Evolutionary conservation across 2,888 invertebrate species (phyloP).

Genomic region (Terebella lapidaria): DNA sequence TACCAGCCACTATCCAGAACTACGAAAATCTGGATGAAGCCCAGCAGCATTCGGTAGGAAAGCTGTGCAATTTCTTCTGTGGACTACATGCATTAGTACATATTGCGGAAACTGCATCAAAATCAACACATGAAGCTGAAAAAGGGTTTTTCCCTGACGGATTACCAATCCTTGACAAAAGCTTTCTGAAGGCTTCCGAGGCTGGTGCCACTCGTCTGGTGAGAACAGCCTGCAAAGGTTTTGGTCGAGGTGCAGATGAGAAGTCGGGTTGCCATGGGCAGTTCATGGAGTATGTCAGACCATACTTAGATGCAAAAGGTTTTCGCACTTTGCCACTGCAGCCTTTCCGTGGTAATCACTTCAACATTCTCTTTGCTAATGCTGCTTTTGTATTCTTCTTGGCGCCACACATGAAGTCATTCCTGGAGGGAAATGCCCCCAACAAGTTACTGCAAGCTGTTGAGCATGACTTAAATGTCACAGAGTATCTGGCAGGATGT

Average conservation of each 20-base stretch:
- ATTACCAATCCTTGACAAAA: background rate
- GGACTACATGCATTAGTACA: constrained; percentile 23
- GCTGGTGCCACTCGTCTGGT: background rate
- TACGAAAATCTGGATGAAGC: constrained; percentile 14
- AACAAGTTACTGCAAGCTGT: no score
- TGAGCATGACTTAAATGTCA: no score
- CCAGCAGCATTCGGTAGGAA: constrained; percentile 3
- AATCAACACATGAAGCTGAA: background rate
- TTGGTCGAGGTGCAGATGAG: constrained; percentile 4
- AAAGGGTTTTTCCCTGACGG: no score
- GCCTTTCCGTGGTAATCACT: constrained; percentile 1
- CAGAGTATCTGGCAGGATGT: constrained; percentile 19
- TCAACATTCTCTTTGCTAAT: constrained; percentile 1
- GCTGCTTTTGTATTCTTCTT: constrained; percentile 1
- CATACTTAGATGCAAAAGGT: background rate
- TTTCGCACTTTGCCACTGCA: background rate
- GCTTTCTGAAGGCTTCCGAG: background rate
- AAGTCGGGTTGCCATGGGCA: background rate
- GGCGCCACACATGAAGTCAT: background rate
- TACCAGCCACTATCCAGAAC: constrained; percentile 17
- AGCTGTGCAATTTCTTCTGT: constrained; percentile 26
- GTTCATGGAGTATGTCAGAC: background rate
- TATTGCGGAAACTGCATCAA: constrained; percentile 19
- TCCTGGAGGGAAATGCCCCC: background rate
- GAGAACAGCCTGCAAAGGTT: background rate